Evolutionary conservation across 2,797 vertebrate species (phyloP).

Genomic region (Mormyrops attenuatus): DNA sequence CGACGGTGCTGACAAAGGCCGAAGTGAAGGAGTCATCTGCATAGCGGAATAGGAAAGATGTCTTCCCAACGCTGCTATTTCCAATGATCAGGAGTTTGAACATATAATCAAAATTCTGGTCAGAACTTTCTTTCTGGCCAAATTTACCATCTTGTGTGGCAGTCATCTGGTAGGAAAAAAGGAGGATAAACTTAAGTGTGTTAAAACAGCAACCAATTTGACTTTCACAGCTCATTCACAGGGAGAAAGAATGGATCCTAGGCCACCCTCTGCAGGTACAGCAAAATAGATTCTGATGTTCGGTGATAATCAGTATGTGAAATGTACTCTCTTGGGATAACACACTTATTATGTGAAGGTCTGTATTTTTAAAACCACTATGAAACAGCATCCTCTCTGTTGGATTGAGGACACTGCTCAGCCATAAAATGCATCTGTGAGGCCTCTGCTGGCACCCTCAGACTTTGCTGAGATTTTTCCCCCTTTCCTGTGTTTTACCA

Average conservation of each 20-base stretch:
- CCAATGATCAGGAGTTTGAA: conserved; percentile 96
- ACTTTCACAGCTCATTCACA: background rate
- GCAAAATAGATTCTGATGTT: background rate
- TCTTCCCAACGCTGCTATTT: conserved; percentile 97
- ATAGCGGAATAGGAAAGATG: conserved; percentile 93
- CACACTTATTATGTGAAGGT: background rate
- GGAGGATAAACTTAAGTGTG: background rate
- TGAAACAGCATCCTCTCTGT: background rate
- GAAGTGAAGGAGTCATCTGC: conserved; percentile 95
- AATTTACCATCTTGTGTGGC: conserved; percentile 81
- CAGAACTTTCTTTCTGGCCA: conserved; percentile 86
- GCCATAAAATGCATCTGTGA: background rate
- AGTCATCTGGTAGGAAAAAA: conserved; percentile 74
- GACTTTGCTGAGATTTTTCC: background rate
- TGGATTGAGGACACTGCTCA: background rate
- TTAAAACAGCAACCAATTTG: background rate
- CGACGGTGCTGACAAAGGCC: conserved; percentile 95
- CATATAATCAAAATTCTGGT: conserved; percentile 99
- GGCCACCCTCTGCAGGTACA: background rate
- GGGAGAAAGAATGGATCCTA: background rate
- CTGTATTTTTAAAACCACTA: background rate
- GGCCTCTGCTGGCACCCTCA: background rate
- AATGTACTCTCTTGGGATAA: background rate
- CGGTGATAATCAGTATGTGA: background rate
- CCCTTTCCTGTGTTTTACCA: background rate